These are phyloP conservation scores for Antennarius maculatus DNA, from an alignment of 2,797 vertebrate genomes.

Conservation along the genomic window DNA sequence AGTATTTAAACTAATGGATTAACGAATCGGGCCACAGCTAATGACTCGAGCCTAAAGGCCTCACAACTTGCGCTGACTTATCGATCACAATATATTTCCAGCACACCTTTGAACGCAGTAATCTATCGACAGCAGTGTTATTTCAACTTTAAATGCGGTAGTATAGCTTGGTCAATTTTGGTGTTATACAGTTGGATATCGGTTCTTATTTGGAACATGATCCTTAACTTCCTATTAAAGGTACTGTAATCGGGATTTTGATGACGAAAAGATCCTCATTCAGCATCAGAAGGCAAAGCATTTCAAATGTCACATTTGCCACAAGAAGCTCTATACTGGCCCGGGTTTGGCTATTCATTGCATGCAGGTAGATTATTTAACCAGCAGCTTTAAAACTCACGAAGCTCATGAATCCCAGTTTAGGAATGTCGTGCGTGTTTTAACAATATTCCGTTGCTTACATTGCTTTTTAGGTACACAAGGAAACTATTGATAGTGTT, in stretches of 20 bases:
- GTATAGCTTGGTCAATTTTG: fast-evolving
- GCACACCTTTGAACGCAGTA: too few relatives aligned
- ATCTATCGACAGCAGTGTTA: too few relatives aligned
- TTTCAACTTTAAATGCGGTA: not conserved
- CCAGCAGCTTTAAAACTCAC: not conserved
- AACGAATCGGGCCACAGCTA: not conserved
- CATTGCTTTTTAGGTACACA: constrained; percentile 88
- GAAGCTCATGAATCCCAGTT: not conserved
- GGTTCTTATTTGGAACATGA: not conserved
- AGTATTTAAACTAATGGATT: not conserved
- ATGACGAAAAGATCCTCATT: constrained; percentile 99
- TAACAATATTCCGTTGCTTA: not conserved
- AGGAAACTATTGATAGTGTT: constrained; percentile 98
- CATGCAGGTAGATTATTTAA: constrained; percentile 89
- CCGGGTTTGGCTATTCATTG: constrained; percentile 98
- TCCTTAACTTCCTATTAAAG: constrained; percentile 74
- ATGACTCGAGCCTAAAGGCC: not conserved
- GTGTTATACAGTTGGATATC: too few relatives aligned
- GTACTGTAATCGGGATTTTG: constrained; percentile 99
- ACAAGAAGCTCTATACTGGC: constrained; percentile 98
- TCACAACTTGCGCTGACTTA: too few relatives aligned
- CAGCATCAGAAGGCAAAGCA: constrained; percentile 99
- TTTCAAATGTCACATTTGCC: constrained; percentile 99
- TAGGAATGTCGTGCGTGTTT: not conserved
- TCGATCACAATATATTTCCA: too few relatives aligned